Evolutionary conservation across 2,888 invertebrate species (phyloP), one percentile per base, ranked within the genome.

Genomic region (Lobophora halterata): DNA sequence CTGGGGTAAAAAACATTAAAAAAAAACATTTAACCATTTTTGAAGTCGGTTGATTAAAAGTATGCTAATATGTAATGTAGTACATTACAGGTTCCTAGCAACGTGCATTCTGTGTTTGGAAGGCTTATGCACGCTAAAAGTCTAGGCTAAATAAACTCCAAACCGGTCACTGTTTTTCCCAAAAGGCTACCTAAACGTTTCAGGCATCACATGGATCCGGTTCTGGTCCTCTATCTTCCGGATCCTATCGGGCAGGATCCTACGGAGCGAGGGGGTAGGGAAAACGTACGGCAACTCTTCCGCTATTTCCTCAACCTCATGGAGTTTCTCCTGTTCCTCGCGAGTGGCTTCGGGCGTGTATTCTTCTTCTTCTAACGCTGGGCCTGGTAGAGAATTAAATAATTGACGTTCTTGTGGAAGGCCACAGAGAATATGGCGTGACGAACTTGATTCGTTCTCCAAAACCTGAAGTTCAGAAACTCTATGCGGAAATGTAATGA

Each of bases 191-290:
- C 24, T 43, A 14, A 86, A 85, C 1, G 57, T 55, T 4, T 68
- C 62, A 1, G 86, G 86, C 0, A 87, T 51, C 0, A 83, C 81
- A 25, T 81, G 71, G 0, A 85, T 68, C 3, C 71, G 56, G 28
- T 86, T 85, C 1, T 71, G 61, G 1, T 63, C 64, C 44, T 81
- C 71, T 1, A 79, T 67, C 7, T 52, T 52, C 19, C 85, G 59
- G 0, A 67, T 30, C 13, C 55, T 59, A 0, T 85, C 83, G 0
- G 83, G 66, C n/a, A 83, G 12, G 0, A 78, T 25, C 3, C 49
- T 58, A 1, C 85, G 61, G 1, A 86, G 49, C 0, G 85, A 85
- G 0, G 80, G 79, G 0, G 78, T 59, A 0, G 85, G 85, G 36
- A 85, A 85, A 3, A 79, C 49, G 5, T 58, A 50, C 5, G 72